Percentiles rank a stretch among this genome's conserved stretches.
phyloP scores from a whole-genome alignment of 2,797 vertebrate species.

The Orientallactaga sibirica region DNA sequence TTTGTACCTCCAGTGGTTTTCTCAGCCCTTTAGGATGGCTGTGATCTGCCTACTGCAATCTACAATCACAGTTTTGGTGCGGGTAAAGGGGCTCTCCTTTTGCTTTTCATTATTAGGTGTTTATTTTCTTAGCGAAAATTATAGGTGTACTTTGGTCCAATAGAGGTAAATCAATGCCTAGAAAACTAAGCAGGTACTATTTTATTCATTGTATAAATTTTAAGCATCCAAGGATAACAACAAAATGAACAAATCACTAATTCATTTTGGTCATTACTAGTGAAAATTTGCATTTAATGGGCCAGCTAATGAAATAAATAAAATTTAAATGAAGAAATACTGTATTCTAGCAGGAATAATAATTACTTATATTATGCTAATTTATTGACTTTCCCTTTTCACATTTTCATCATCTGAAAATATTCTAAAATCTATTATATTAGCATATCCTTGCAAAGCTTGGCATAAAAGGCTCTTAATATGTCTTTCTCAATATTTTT shows the following conservation, averaged over 20 bases:
- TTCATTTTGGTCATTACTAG: conserved; percentile 56
- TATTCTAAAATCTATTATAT: neutral
- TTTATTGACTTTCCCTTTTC: conserved; percentile 45
- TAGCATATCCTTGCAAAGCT: neutral
- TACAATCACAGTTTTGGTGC: no score
- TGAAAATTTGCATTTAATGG: conserved; percentile 71
- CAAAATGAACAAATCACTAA: conserved; percentile 49
- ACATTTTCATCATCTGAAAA: conserved; percentile 40
- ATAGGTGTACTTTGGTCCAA: neutral
- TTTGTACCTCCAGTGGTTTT: no score
- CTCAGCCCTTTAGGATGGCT: no score
- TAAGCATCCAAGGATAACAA: neutral
- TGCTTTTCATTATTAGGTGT: neutral
- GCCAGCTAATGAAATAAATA: conserved; percentile 61
- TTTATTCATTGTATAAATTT: neutral
- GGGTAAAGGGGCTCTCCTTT: no score
- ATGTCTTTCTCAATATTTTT: neutral
- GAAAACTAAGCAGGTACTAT: neutral
- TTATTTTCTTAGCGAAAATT: neutral
- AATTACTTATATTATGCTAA: conserved; percentile 25
- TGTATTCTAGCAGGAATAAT: conserved; percentile 55
- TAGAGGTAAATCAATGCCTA: neutral
- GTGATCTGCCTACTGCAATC: no score
- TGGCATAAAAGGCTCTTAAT: conserved; percentile 30
- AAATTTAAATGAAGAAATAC: conserved; percentile 71